phyloP scores from a whole-genome alignment of 2,888 invertebrate genomes.

The Julus scanicus region DNA sequence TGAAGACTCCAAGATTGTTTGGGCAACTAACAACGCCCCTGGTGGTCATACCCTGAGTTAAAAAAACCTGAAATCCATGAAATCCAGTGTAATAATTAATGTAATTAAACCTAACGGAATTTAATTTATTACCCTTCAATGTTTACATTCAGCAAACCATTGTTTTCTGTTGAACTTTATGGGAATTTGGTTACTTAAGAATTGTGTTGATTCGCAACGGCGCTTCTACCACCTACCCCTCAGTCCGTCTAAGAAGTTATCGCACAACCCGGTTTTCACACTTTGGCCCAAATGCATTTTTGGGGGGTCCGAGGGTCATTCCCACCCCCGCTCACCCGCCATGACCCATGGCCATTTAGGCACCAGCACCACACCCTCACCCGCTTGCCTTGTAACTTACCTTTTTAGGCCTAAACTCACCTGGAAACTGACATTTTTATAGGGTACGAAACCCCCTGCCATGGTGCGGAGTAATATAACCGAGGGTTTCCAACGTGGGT shows the following conservation, averaged over 20 bases:
- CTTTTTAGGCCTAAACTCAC: background rate
- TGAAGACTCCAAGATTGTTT: too few species aligned
- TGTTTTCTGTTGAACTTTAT: too few species aligned
- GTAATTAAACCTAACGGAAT: too few species aligned
- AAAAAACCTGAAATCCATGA: too few species aligned
- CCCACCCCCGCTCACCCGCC: background rate
- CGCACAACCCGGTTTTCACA: background rate
- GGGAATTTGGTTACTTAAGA: too few species aligned
- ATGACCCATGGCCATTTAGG: background rate
- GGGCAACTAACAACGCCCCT: too few species aligned
- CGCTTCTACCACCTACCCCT: background rate
- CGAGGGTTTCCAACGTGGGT: background rate
- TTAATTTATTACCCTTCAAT: too few species aligned
- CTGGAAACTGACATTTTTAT: background rate
- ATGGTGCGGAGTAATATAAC: background rate
- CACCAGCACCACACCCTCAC: background rate
- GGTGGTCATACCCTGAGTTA: too few species aligned
- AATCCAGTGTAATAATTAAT: too few species aligned
- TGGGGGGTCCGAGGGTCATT: background rate
- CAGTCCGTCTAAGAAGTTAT: background rate
- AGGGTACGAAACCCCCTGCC: background rate
- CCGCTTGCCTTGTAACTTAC: background rate
- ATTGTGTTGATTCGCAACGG: too few species aligned
- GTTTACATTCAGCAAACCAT: too few species aligned
- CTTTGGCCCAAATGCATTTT: constrained; percentile 5